Evolutionary conservation across 1,140 invertebrate species (phyloP).

Genomic region (Chrysoperla carnea): DNA sequence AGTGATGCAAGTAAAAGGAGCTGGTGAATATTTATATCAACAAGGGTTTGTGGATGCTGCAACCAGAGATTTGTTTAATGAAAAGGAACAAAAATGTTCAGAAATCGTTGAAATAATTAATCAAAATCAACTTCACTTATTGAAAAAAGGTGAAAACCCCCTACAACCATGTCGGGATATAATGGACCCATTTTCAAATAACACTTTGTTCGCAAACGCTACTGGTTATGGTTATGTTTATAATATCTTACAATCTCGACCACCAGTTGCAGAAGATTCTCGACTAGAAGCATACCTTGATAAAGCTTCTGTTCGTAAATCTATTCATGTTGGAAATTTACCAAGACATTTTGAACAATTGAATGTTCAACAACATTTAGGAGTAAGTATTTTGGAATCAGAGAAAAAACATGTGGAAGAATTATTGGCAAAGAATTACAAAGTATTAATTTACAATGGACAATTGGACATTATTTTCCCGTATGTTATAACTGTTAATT

Average conservation of each 20-base stretch:
- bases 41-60: conserved; percentile 58
- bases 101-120: conserved; percentile 21
- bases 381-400: too few relatives aligned
- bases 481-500: conserved; percentile 58
- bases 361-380: too few relatives aligned
- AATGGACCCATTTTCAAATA: not conserved
- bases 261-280: conserved; percentile 30
- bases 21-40: conserved; percentile 58
- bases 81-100: conserved; percentile 33
- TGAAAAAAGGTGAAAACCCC: conserved; percentile 40
- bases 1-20: conserved; percentile 56
- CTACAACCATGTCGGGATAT: conserved; percentile 8
- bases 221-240: conserved; percentile 66
- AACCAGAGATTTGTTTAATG: conserved; percentile 36
- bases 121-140: conserved; percentile 28
- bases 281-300: conserved; percentile 23
- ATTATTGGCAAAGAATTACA: conserved; percentile 27
- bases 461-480: conserved; percentile 74
- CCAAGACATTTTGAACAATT: too few relatives aligned
- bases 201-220: conserved; percentile 46
- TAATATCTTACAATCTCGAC: conserved; percentile 48
- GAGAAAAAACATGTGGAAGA: too few relatives aligned
- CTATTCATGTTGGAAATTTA: conserved; percentile 68
- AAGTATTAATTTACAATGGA: conserved; percentile 60
- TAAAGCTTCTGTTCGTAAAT: conserved; percentile 28